Evolutionary conservation across 2,888 invertebrate species (phyloP), one percentile per base, ranked within the genome.

Genomic region (Cryptocephalus primarius): DNA sequence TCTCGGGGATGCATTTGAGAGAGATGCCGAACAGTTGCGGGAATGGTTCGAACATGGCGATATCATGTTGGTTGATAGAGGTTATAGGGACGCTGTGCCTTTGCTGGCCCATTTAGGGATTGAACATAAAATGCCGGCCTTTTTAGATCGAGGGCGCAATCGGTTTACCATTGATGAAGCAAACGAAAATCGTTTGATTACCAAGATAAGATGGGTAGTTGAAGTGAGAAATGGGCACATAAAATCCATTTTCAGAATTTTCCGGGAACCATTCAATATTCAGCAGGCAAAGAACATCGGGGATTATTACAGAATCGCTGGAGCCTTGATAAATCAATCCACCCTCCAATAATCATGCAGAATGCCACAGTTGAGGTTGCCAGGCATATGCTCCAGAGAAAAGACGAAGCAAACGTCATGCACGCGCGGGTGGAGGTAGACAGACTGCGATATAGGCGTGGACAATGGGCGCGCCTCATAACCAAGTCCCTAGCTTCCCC

Each of bases 21-120:
- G 38, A 39, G 45, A 48, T 31, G 33, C 32, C 9, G 39, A 12
- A 8, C 11, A 12, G 32, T 33, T 48, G 39, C 14, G 14, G 22
- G 31, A 14, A n/a, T 48, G 45, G 48, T 48, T 48, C 22, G 42
- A 48, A 11, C 40, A 45, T 22, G 31, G 33, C 10, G 45, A 48
- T 39, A 48, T 48, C 31, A 10, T 47, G 33, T 11, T 47, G 32
- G 10, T 44, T 4, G 44, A 47, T 44, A 44, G 39, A 40, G 40
- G 47, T 9, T 47, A 47, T 32, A 36, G 44, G 12, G 44, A 45
- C 31, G 40, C 9, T 32, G 34, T 13, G 2, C n/a, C 44, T 10
- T 13, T 47, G 12, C 36, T 47, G 8, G 34, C 11, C 9, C 31
- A 13, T 33, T 14, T 41, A 36, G 42, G 39, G 12, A 42, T 45